These are phyloP conservation scores for Protophormia terraenovae DNA, from an alignment of 2,888 invertebrate genomes.

Conservation along the genomic window DNA sequence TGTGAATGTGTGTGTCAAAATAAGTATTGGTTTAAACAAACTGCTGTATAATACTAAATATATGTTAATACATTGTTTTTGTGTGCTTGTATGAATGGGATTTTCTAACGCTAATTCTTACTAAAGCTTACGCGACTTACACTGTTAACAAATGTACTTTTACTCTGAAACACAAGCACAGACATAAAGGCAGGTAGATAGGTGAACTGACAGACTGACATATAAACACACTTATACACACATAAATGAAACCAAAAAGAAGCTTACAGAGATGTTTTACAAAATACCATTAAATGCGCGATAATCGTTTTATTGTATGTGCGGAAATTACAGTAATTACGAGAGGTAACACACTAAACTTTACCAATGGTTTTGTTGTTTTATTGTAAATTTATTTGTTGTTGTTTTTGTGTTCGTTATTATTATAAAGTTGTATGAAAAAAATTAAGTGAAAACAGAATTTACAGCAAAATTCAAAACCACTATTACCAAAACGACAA, in stretches of 20 bases:
- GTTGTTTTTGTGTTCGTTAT: neutral
- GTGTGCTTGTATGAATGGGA: neutral
- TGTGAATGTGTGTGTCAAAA: neutral
- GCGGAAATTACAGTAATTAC: slow-evolving; percentile 58
- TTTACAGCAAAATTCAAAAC: neutral
- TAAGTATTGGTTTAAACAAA: neutral
- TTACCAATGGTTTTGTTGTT: neutral
- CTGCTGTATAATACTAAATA: neutral
- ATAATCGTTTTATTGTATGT: slow-evolving; percentile 61
- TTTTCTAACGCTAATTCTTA: neutral
- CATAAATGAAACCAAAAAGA: neutral
- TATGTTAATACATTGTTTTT: neutral
- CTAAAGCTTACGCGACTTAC: neutral
- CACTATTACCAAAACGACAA: neutral
- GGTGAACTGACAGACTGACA: neutral
- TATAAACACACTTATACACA: neutral
- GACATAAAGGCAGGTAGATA: neutral
- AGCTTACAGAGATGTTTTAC: slow-evolving; percentile 1
- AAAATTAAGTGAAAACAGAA: neutral
- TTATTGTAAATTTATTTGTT: too few species aligned
- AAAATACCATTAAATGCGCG: slow-evolving; percentile 53
- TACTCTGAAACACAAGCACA: neutral
- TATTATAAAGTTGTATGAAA: neutral
- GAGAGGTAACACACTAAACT: slow-evolving; percentile 40
- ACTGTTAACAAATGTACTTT: neutral